These are phyloP conservation scores for Helobdella robusta DNA, from an alignment of 2,888 invertebrate species.

Conservation along the genomic window DNA sequence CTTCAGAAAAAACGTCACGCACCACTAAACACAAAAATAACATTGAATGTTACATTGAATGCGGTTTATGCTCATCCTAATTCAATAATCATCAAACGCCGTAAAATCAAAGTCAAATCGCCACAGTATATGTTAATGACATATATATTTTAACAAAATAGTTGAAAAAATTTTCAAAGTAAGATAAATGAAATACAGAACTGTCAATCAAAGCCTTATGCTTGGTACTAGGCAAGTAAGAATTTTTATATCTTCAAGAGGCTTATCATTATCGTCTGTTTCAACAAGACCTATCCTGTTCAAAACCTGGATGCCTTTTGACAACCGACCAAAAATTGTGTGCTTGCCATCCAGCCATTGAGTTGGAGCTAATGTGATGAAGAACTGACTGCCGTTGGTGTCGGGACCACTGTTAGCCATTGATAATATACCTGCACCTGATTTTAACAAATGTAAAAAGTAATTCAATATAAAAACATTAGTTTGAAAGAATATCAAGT, in stretches of 20 bases:
- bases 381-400: slow-evolving; percentile 95
- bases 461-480: no score
- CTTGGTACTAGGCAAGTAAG: slow-evolving; percentile 23
- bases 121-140: background rate
- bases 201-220: background rate
- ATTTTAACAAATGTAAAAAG: no score
- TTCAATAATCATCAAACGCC: background rate
- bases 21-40: no score
- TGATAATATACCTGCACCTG: slow-evolving; percentile 71
- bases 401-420: slow-evolving; percentile 98
- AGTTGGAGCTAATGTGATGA: slow-evolving; percentile 87
- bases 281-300: slow-evolving; percentile 86
- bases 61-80: background rate
- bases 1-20: no score
- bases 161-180: background rate
- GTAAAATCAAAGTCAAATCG: background rate
- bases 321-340: slow-evolving; percentile 81
- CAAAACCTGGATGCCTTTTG: slow-evolving; percentile 73
- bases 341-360: slow-evolving; percentile 98
- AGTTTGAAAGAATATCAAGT: no score
- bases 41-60: no score
- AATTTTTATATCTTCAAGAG: slow-evolving; percentile 55
- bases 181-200: background rate
- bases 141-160: background rate
- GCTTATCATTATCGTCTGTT: slow-evolving; percentile 77